phyloP scores from a whole-genome alignment of 2,888 invertebrate genomes.

The Agrotis puta region DNA sequence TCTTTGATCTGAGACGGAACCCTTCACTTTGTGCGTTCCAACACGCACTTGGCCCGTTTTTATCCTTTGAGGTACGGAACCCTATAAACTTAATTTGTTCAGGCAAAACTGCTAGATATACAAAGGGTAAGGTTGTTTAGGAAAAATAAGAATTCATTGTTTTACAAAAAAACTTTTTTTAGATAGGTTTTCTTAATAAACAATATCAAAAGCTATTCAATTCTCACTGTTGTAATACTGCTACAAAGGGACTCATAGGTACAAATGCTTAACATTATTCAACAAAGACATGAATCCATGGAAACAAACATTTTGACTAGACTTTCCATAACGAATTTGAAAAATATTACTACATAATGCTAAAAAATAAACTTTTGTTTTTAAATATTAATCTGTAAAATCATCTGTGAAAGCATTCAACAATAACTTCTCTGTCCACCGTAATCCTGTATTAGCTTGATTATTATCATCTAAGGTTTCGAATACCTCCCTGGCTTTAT shows the following conservation, averaged over 20 bases:
- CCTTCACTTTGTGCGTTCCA: too few relatives aligned
- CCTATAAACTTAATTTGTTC: too few relatives aligned
- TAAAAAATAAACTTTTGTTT: neutral
- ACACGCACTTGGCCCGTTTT: too few relatives aligned
- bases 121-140: neutral
- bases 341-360: neutral
- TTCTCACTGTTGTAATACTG: slow-evolving; percentile 25
- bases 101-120: too few relatives aligned
- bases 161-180: slow-evolving; percentile 12
- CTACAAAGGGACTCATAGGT: neutral
- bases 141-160: neutral
- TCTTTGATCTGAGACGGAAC: too few relatives aligned
- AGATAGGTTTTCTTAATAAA: slow-evolving; percentile 17
- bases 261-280: neutral
- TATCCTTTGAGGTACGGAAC: too few relatives aligned
- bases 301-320: slow-evolving; percentile 3
- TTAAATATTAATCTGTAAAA: slow-evolving; percentile 67
- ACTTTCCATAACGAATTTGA: neutral
- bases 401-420: slow-evolving; percentile 76
- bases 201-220: slow-evolving; percentile 4
- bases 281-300: neutral
- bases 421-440: slow-evolving; percentile 78
- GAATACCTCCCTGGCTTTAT: slow-evolving; percentile 68
- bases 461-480: slow-evolving; percentile 73
- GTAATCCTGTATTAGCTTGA: slow-evolving; percentile 68